A percentile compares a stretch with the other conserved stretches of the same genome.
phyloP scores from a whole-genome alignment of 2,113 vertebrate species.

The Mus spicilegus region DNA sequence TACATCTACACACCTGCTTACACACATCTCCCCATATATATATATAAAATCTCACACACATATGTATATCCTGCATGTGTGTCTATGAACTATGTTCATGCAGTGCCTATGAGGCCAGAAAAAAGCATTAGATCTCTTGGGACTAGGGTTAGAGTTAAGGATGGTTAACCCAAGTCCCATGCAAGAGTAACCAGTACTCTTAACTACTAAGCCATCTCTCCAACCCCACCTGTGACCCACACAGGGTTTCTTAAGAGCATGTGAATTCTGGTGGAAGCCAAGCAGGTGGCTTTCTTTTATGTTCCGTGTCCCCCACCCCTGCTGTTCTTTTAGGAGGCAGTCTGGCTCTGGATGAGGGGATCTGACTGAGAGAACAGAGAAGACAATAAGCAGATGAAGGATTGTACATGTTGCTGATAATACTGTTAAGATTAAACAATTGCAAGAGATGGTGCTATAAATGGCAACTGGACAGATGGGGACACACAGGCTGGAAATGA shows the following conservation, averaged over 20 bases:
- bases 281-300: constrained; percentile 66
- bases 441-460: background rate
- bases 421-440: constrained; percentile 9
- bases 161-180: too few species aligned
- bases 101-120: background rate
- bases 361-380: background rate
- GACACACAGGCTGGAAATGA: background rate
- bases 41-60: too few species aligned
- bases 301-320: constrained; percentile 10
- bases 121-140: background rate
- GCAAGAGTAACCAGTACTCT: background rate
- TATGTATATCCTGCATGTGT: background rate
- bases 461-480: background rate
- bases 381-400: background rate
- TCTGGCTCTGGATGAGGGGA: background rate
- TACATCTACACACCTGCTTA: too few species aligned
- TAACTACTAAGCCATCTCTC: background rate
- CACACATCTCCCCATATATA: too few species aligned
- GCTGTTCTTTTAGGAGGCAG: constrained; percentile 66
- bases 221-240: background rate
- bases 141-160: background rate
- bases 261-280: background rate
- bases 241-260: background rate
- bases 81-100: background rate
- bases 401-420: background rate